A percentile compares a stretch with the other conserved stretches of the same genome.
Conservation (phyloP, 2,888 invertebrate species). For the Seira sanloemensis region DNA sequence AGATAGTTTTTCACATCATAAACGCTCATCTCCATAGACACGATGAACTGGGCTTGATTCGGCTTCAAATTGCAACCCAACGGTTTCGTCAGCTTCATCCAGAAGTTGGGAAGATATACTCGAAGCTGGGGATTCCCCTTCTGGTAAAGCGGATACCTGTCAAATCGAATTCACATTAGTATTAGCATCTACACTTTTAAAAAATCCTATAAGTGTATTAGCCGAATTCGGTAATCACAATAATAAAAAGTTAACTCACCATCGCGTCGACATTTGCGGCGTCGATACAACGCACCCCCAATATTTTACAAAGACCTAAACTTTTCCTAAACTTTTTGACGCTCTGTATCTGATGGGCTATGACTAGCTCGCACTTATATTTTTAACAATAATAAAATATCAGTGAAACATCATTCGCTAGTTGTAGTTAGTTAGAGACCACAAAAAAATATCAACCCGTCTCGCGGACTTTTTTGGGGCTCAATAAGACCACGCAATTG, state of each 20-base stretch:
- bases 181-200: not conserved
- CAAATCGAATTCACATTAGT: conserved; percentile 65
- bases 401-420: not conserved
- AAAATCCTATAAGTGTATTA: not conserved
- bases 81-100: conserved; percentile 93
- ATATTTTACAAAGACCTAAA: too few relatives aligned
- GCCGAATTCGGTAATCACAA: not conserved
- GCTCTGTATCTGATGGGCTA: too few relatives aligned
- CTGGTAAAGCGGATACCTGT: conserved; percentile 92
- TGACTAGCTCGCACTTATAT: not conserved
- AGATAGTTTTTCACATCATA: conserved; percentile 94
- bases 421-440: not conserved
- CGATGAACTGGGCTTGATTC: conserved; percentile 91
- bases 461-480: too few relatives aligned
- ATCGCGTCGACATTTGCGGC: not conserved
- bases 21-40: conserved; percentile 96
- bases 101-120: conserved; percentile 96
- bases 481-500: too few relatives aligned
- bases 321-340: too few relatives aligned
- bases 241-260: not conserved
- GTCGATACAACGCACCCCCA: too few relatives aligned
- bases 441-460: too few relatives aligned
- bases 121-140: conserved; percentile 95
- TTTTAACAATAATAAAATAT: not conserved
- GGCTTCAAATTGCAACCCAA: conserved; percentile 77